Evolutionary conservation across 2,888 invertebrate species (phyloP), one percentile per base, ranked within the genome.

Genomic region (Rhamphomyia laevipes): DNA sequence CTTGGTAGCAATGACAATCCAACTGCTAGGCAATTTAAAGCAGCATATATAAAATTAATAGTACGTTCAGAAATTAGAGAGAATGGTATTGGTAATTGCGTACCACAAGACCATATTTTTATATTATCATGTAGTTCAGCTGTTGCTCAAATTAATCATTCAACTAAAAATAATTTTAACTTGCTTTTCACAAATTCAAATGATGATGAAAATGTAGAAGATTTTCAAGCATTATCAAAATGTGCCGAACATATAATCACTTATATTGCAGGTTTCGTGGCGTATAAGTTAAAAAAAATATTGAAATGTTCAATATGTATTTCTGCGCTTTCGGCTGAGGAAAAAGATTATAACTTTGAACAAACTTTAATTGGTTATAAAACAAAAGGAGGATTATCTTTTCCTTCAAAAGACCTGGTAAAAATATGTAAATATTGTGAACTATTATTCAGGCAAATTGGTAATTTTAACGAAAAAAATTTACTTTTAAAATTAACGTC

Each of bases 1-100:
- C 51, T 56, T 27, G 55, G 57, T 3, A 54, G 43, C 30, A 59
- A 58, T 44, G 58, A 58, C 44, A 45, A 45, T 18, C 45, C 45
- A 4, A n/a, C 45, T 21, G 45, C 2, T 10, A 45, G 16, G n/a
- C 45, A 45, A 35, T 45, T 45, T 45, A 45, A 31, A 35, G 33
- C 45, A 12, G 45, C 35, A 5, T 45, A 45, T 21, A 45, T 15
- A 12, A 45, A 18, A 59, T 56, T 52, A 52, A 55, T 10, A 51
- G 50, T 17, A 47, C 52, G 18, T 5, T 47, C 13, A 55, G 27
- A 43, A 33, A 47, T 47, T 16, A 42, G 47, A 43, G 47, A 47
- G 13, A 23, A 27, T 13, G 47, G 42, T 7, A 43, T 47, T 46
- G 40, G 46, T n/a, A 46, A 40, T 40, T 46, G 46, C 11, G 12